These are phyloP conservation scores for Leptarthrus brevirostris DNA, from an alignment of 2,888 invertebrate species.

Conservation along the genomic window DNA sequence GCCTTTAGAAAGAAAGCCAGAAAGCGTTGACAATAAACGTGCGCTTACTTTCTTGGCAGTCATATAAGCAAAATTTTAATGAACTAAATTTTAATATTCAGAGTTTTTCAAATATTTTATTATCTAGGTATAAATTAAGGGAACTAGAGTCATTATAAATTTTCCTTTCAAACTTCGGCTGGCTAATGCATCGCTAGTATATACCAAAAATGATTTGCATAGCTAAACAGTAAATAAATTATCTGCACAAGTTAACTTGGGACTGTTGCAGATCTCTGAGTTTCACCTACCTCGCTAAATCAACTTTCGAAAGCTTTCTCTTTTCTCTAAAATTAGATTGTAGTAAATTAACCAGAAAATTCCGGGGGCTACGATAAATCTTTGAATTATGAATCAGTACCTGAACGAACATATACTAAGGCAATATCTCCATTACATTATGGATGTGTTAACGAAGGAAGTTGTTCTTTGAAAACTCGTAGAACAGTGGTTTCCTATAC, in stretches of 20 bases:
- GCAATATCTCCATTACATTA: not conserved
- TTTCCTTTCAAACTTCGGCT: too few species aligned
- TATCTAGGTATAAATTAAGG: too few species aligned
- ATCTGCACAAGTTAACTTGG: constrained; percentile 44
- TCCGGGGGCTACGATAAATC: constrained; percentile 52
- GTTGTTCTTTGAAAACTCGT: not conserved
- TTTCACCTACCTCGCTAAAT: constrained; percentile 12
- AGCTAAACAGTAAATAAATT: constrained; percentile 53
- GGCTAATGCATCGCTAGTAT: too few species aligned
- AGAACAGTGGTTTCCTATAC: not conserved
- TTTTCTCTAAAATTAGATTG: constrained; percentile 48
- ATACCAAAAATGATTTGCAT: constrained; percentile 53
- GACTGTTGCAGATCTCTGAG: not conserved
- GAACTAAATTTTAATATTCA: too few species aligned
- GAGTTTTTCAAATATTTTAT: too few species aligned
- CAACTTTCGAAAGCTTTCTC: constrained; percentile 11
- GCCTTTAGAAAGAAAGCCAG: too few species aligned
- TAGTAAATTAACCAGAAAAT: constrained; percentile 54
- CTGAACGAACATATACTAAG: not conserved
- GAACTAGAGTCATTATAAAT: too few species aligned
- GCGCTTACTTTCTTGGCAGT: too few species aligned
- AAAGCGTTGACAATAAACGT: too few species aligned
- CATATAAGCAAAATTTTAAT: too few species aligned
- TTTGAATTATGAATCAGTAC: constrained; percentile 53
- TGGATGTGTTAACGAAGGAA: constrained; percentile 1